Percentiles rank a stretch among this genome's conserved stretches.
These are phyloP conservation scores for Pecten maximus DNA, from an alignment of 2,888 invertebrate genomes.

Conservation along the genomic window DNA sequence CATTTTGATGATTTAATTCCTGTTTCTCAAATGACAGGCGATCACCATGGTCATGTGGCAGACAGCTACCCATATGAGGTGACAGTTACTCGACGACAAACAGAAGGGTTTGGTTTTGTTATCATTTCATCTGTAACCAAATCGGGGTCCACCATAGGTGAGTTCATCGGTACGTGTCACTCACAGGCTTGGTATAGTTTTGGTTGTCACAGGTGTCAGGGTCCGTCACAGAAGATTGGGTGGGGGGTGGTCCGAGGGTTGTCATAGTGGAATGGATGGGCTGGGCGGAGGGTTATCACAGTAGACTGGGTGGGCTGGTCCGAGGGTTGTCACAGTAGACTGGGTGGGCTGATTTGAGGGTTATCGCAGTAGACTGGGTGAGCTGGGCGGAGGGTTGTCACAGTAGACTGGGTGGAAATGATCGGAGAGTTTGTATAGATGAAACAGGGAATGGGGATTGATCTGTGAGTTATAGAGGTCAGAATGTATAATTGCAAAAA, in stretches of 20 bases:
- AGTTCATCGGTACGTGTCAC: slow-evolving; percentile 78
- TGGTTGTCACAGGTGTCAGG: slow-evolving; percentile 36
- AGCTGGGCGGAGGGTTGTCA: too few relatives aligned
- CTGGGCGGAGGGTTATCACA: too few relatives aligned
- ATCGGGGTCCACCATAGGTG: slow-evolving; percentile 81
- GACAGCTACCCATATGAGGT: slow-evolving; percentile 91
- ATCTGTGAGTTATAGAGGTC: too few relatives aligned
- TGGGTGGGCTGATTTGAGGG: too few relatives aligned
- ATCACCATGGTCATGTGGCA: slow-evolving; percentile 40
- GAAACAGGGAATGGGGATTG: too few relatives aligned
- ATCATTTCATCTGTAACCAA: slow-evolving; percentile 90
- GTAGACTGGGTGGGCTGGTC: too few relatives aligned
- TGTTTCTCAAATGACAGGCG: slow-evolving; percentile 41
- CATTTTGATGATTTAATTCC: not conserved
- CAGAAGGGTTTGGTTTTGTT: slow-evolving; percentile 99
- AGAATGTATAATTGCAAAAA: too few relatives aligned
- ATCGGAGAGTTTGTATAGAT: too few relatives aligned
- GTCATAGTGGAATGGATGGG: too few relatives aligned
- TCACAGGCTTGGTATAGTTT: slow-evolving; percentile 34
- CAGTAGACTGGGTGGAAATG: too few relatives aligned
- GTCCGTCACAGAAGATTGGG: slow-evolving; percentile 37
- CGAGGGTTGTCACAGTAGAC: too few relatives aligned
- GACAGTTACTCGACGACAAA: slow-evolving; percentile 93
- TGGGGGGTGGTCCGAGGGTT: not conserved
- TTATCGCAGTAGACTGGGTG: too few relatives aligned